phyloP scores from a whole-genome alignment of 2,113 vertebrate genomes.

The Oreochromis tanganicae region DNA sequence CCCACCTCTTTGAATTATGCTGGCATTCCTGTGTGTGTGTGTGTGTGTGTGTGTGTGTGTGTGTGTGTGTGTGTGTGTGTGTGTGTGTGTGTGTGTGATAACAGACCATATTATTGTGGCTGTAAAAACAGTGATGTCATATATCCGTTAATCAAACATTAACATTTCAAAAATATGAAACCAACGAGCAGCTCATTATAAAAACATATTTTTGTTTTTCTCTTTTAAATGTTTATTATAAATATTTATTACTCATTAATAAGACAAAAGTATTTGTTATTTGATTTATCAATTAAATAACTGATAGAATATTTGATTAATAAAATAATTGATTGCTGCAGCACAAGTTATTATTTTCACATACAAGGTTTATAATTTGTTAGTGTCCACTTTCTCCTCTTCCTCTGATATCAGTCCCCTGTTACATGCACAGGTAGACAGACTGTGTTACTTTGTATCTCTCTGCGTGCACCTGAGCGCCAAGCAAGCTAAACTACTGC shows the following conservation, averaged over 20 bases:
- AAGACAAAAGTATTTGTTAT: background rate
- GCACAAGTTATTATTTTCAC: rapidly evolving
- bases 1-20: no score
- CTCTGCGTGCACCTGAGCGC: background rate
- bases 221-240: background rate
- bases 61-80: no score
- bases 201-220: background rate
- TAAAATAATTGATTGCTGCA: rapidly evolving
- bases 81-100: background rate
- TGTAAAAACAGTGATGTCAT: background rate
- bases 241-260: background rate
- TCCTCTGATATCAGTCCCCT: background rate
- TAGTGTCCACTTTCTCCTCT: background rate
- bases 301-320: background rate
- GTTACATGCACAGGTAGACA: background rate
- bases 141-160: background rate
- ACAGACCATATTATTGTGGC: background rate
- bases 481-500: background rate
- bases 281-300: background rate
- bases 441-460: background rate
- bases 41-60: background rate
- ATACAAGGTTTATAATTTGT: background rate
- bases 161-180: background rate
- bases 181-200: rapidly evolving
- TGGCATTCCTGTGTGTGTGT: no score